These are phyloP conservation scores for Lepidocyrtinus sp. DNA, from an alignment of 2,888 invertebrate species.

Conservation along the genomic window DNA sequence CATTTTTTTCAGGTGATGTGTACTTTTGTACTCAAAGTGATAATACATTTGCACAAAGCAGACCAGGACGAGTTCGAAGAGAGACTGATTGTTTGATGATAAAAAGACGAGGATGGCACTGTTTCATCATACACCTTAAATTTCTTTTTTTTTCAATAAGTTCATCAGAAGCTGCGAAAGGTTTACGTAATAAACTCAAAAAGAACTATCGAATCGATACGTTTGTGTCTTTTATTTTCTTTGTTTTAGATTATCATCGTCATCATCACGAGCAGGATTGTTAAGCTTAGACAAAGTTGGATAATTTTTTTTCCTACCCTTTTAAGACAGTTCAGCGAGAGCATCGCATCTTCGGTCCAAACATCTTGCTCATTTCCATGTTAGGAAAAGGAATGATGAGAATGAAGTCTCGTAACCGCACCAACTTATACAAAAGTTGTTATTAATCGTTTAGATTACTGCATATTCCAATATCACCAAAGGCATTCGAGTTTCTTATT, in stretches of 20 bases:
- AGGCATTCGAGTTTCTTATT: slow-evolving; percentile 25
- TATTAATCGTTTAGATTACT: slow-evolving; percentile 36
- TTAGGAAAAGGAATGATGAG: slow-evolving; percentile 50
- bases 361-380: slow-evolving; percentile 51
- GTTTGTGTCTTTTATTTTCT: slow-evolving; percentile 1
- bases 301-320: slow-evolving; percentile 13
- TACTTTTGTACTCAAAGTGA: background rate
- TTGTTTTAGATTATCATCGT: slow-evolving; percentile 10
- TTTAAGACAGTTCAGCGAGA: background rate
- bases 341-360: background rate
- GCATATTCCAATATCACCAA: slow-evolving; percentile 49
- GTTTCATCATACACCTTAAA: background rate
- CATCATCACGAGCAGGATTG: background rate
- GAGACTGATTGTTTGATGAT: background rate
- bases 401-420: slow-evolving; percentile 19
- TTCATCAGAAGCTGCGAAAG: too few relatives aligned
- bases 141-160: background rate
- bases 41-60: slow-evolving; percentile 1
- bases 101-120: slow-evolving; percentile 4
- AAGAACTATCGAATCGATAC: too few relatives aligned
- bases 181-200: too few relatives aligned
- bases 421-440: slow-evolving; percentile 38
- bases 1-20: background rate
- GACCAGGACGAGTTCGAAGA: background rate
- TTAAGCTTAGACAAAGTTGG: slow-evolving; percentile 9